Evolutionary conservation across 2,797 vertebrate genomes (phyloP).

Genomic region (Otolemur crassicaudatus): DNA sequence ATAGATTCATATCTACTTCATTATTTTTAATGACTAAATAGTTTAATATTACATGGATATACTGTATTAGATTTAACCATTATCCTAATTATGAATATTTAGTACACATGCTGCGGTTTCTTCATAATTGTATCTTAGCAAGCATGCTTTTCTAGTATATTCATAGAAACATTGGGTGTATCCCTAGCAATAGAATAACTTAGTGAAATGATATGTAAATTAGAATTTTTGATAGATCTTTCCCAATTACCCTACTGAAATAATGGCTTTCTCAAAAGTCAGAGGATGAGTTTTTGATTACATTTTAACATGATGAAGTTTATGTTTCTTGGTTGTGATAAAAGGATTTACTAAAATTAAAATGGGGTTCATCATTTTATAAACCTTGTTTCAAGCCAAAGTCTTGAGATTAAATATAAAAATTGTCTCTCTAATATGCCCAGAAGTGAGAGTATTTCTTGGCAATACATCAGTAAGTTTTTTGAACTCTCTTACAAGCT

Average conservation of each 20-base stretch:
- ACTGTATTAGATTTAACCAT: not conserved
- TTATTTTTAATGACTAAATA: not conserved
- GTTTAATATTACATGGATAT: not conserved
- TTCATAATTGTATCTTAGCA: not conserved
- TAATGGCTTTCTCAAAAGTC: not conserved
- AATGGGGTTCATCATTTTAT: not conserved
- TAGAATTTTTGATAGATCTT: not conserved
- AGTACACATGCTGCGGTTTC: not conserved
- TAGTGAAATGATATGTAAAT: not conserved
- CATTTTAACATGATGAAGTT: conserved; percentile 14
- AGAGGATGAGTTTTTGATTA: conserved; percentile 27
- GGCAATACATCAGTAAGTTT: not conserved
- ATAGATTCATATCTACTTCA: not conserved
- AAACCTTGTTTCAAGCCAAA: conserved; percentile 15
- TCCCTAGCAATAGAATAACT: not conserved
- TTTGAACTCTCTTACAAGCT: not conserved
- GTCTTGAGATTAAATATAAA: not conserved
- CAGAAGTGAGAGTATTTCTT: conserved; percentile 4
- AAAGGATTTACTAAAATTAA: not conserved
- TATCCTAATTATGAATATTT: not conserved
- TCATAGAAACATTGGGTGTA: not conserved
- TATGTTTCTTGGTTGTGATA: not conserved
- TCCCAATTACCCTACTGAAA: not conserved
- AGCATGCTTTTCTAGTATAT: not conserved
- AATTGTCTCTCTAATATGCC: conserved; percentile 5